Evolutionary conservation across 2,888 invertebrate species (phyloP), one percentile per base, ranked within the genome.

Genomic region (Spisula solida): DNA sequence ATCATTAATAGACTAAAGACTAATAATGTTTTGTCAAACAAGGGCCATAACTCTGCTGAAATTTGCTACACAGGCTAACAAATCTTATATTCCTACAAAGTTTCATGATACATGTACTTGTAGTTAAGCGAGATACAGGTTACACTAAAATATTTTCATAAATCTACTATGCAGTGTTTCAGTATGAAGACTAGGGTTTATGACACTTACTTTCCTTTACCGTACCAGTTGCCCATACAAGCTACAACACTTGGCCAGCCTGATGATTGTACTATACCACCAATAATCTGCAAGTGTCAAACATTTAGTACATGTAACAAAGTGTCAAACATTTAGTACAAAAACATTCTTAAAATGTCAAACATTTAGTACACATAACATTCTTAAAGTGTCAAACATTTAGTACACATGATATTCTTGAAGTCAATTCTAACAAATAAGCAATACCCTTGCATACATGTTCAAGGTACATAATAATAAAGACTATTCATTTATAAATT

Each of bases 241-340:
- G 98, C 97, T 0, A 99, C 99, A 0, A 99, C 99, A 85, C 99
- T 98, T 0, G 99, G 99, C 99, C 99, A 99, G 0, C 99, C 99
- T 0, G 99, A 98, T 0, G 99, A 98, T 97, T 99, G 99, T 18
- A 98, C 98, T 18, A 99, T 97, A 16, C 99, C 99, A 70, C 95
- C 95, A 0, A 98, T 97, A 0, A 98, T 97, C 98, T 98, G 95
- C 96, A 95, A 85, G 6, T 5, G 41, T 2, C 4, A 41, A 41
- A 41, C 41, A 41, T 41, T 41, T 41, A 41, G 41, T 41, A n/a
- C n/a, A n/a, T n/a, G n/a, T n/a, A n/a, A n/a, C n/a, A n/a, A 95
- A 85, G 6, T 5, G 41, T 2, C 4, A 41, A 41, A 41, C 41
- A 41, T 41, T 41, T 41, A 41, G 41, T 41, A n/a, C n/a, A n/a